phyloP scores from a whole-genome alignment of 2,797 vertebrate genomes.

The Anabas testudineus region DNA sequence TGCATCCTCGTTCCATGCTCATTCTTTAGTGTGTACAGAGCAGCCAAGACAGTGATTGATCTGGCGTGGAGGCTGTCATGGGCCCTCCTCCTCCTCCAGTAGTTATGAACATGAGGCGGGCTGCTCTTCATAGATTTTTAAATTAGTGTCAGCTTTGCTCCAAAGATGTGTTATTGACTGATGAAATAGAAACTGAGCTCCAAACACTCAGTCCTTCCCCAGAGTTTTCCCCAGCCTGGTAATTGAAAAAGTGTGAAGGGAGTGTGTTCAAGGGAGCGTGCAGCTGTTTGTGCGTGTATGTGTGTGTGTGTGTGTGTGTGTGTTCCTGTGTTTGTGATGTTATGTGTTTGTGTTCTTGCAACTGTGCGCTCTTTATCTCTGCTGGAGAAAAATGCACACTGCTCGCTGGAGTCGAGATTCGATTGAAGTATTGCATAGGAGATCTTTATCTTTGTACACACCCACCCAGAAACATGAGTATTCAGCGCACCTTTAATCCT shows the following conservation, averaged over 20 bases:
- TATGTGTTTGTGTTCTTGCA: constrained; percentile 52
- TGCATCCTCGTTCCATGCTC: constrained; percentile 32
- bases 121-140: constrained; percentile 89
- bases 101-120: constrained; percentile 85
- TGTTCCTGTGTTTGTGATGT: constrained; percentile 59
- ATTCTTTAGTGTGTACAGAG: constrained; percentile 17
- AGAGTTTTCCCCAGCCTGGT: constrained; percentile 85
- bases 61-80: constrained; percentile 66
- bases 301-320: constrained; percentile 38
- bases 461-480: constrained; percentile 51
- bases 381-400: constrained; percentile 72
- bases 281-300: constrained; percentile 47
- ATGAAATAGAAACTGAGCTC: constrained; percentile 87
- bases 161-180: constrained; percentile 91
- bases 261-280: constrained; percentile 72
- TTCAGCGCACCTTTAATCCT: constrained; percentile 64
- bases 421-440: constrained; percentile 78
- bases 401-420: constrained; percentile 63
- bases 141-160: constrained; percentile 89
- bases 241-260: constrained; percentile 87
- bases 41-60: constrained; percentile 80
- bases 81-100: constrained; percentile 68
- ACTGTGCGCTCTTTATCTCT: constrained; percentile 76
- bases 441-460: constrained; percentile 75
- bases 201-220: constrained; percentile 85